A percentile compares a stretch with the other conserved stretches of the same genome.
These are phyloP conservation scores for Hermodice carunculata DNA, from an alignment of 2,888 invertebrate genomes.

Conservation along the genomic window DNA sequence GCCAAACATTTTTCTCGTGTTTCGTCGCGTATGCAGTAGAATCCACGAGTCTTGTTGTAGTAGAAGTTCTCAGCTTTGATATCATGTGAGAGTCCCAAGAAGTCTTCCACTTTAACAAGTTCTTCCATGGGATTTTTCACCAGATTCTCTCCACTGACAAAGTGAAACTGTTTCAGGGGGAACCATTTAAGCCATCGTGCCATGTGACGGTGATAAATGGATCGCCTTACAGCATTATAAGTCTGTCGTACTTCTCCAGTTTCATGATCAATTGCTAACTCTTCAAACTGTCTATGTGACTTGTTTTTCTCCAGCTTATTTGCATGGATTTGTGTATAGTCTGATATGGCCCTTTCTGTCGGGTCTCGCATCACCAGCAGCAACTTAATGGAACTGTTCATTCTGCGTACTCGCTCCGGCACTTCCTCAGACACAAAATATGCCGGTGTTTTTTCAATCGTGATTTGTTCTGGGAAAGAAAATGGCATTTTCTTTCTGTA, in stretches of 20 bases:
- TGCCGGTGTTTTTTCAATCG: conserved; percentile 97
- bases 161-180: conserved; percentile 88
- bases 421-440: conserved; percentile 97
- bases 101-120: conserved; percentile 60
- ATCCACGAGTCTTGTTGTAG: conserved; percentile 96
- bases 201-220: conserved; percentile 77
- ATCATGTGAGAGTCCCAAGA: conserved; percentile 59
- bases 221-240: conserved; percentile 71
- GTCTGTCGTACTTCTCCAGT: conserved; percentile 68
- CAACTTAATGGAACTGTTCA: conserved; percentile 91
- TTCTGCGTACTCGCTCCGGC: conserved; percentile 91
- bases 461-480: conserved; percentile 91
- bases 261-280: conserved; percentile 66
- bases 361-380: conserved; percentile 96
- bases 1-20: conserved; percentile 87
- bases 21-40: conserved; percentile 81
- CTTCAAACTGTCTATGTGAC: conserved; percentile 21
- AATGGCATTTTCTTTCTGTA: conserved; percentile 90
- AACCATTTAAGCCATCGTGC: conserved; percentile 94
- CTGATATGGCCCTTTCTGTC: conserved; percentile 94
- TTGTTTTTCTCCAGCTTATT: conserved; percentile 52
- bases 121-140: conserved; percentile 62
- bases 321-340: conserved; percentile 93
- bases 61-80: conserved; percentile 84
- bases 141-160: conserved; percentile 79